phyloP scores from a whole-genome alignment of 2,113 vertebrate species.

The Leptocoma aspasia region DNA sequence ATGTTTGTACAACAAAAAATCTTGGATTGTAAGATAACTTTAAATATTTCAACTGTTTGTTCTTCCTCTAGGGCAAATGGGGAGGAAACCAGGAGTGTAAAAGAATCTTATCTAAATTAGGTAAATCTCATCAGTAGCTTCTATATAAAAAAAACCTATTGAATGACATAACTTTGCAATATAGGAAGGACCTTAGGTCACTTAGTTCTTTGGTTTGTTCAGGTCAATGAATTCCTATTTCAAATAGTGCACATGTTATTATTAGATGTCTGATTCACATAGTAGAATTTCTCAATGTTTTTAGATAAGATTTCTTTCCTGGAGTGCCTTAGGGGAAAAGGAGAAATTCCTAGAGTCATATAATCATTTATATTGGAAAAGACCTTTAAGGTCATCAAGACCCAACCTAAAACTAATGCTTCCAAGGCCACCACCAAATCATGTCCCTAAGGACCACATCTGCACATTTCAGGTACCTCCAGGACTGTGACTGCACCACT shows the following conservation, averaged over 20 bases:
- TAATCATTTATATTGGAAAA: not conserved
- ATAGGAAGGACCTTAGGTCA: not conserved
- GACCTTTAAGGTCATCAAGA: not conserved
- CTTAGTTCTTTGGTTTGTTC: not conserved
- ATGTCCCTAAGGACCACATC: rapidly evolving
- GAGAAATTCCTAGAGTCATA: not conserved
- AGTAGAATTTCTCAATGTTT: not conserved
- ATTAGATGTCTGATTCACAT: not conserved
- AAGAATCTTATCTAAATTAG: not conserved
- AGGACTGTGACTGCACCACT: not conserved
- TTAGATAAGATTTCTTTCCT: not conserved
- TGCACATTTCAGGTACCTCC: not conserved
- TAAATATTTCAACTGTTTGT: not conserved
- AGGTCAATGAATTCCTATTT: not conserved
- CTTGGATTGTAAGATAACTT: not conserved
- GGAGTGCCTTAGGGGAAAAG: not conserved
- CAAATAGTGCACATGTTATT: not conserved
- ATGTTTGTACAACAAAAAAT: not conserved
- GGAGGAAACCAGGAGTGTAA: not conserved
- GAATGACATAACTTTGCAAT: not conserved
- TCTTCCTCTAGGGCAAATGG: not conserved
- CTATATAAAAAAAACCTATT: not conserved
- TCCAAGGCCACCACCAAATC: not conserved
- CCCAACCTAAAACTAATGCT: not conserved
- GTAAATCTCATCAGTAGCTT: not conserved